A percentile compares a stretch with the other conserved stretches of the same genome.
Conservation (phyloP, 1,140 invertebrate genomes). For the Chlorops oryzae region DNA sequence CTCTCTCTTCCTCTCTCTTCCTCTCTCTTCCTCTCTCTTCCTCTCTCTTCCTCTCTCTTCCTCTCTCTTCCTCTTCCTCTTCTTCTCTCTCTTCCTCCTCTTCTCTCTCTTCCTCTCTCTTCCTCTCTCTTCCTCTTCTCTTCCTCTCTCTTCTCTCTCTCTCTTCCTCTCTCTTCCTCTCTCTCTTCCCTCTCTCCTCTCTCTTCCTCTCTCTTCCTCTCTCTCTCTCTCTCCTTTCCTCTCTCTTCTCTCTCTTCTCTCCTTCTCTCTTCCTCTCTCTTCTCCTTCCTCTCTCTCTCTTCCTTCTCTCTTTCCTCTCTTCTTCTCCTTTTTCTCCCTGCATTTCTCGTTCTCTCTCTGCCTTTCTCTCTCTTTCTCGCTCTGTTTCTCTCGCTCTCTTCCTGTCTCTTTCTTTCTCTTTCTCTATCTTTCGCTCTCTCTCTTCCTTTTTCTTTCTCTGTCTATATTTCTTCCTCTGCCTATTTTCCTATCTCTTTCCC, state of each 20-base stretch:
- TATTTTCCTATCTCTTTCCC: too few relatives aligned
- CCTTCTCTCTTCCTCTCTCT: not conserved
- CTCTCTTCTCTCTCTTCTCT: not conserved
- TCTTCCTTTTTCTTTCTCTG: too few relatives aligned
- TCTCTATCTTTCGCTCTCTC: too few relatives aligned
- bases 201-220: not conserved
- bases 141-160: not conserved
- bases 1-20: too few relatives aligned
- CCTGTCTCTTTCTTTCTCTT: too few relatives aligned
- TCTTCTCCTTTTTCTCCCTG: not conserved
- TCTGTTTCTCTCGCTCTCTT: too few relatives aligned
- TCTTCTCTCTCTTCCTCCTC: not conserved
- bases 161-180: not conserved
- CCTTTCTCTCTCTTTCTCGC: too few relatives aligned
- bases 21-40: not conserved
- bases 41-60: not conserved
- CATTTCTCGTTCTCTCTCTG: too few relatives aligned
- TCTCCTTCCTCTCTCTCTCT: not conserved
- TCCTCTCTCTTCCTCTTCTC: not conserved
- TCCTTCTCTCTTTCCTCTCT: not conserved
- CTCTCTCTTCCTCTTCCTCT: not conserved
- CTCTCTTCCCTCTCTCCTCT: not conserved
- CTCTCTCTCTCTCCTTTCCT: not conserved
- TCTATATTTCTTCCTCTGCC: too few relatives aligned
- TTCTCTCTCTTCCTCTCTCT: not conserved